A percentile compares a stretch with the other conserved stretches of the same genome.
phyloP scores from a whole-genome alignment of 2,797 vertebrate genomes.

The Lacerta viridis region DNA sequence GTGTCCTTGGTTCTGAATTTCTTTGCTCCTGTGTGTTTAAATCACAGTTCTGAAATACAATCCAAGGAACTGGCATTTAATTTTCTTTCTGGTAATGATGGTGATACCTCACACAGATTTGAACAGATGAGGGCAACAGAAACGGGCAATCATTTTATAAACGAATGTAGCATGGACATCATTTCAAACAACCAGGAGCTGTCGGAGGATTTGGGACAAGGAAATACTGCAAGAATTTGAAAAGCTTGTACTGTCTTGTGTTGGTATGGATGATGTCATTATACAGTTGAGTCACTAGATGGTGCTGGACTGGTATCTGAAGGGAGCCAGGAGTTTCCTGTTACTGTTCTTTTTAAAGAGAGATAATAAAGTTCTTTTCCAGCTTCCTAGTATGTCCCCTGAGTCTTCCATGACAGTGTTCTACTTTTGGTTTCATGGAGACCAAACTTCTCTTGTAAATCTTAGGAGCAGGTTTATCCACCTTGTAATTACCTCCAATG shows the following conservation, averaged over 20 bases:
- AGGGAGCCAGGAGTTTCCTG: not conserved
- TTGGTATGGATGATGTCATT: not conserved
- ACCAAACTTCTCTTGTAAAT: not conserved
- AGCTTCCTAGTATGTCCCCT: not conserved
- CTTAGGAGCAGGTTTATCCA: not conserved
- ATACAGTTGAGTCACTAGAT: not conserved
- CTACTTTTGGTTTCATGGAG: not conserved
- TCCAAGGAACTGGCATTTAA: not conserved
- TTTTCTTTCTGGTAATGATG: slow-evolving; percentile 15
- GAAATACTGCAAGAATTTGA: not conserved
- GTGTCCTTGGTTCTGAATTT: slow-evolving; percentile 6
- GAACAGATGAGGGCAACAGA: not conserved
- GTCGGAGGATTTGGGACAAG: not conserved
- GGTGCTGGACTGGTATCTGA: not conserved
- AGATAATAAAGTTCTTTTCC: not conserved
- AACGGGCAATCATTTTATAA: not conserved
- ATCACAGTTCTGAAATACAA: slow-evolving; percentile 16
- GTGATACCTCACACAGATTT: slow-evolving; percentile 27
- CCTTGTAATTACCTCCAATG: not conserved
- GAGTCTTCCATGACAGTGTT: not conserved
- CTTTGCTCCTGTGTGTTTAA: slow-evolving; percentile 26
- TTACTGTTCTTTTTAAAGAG: not conserved
- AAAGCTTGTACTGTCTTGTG: not conserved
- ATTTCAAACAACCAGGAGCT: not conserved
- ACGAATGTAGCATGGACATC: not conserved